These are phyloP conservation scores for Myotis brandtii DNA, from an alignment of 2,113 vertebrate genomes.

Conservation along the genomic window DNA sequence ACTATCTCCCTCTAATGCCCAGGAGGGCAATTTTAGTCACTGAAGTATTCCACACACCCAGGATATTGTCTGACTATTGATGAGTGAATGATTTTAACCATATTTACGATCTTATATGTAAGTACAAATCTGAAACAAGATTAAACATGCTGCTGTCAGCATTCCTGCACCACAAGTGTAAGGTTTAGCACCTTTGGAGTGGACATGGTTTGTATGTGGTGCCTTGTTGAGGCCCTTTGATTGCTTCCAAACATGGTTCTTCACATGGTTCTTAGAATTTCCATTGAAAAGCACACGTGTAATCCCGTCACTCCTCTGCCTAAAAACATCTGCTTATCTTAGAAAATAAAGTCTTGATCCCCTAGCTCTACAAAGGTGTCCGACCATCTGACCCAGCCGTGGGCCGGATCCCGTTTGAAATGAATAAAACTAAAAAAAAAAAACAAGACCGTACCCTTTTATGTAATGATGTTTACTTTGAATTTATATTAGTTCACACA, in stretches of 20 bases:
- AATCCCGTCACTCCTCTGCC: background rate
- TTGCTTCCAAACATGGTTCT: background rate
- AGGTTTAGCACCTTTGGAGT: background rate
- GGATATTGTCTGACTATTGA: background rate
- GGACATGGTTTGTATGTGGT: background rate
- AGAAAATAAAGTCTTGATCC: background rate
- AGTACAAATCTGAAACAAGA: background rate
- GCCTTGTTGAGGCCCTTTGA: background rate
- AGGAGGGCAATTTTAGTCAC: background rate
- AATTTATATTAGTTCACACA: too few relatives aligned
- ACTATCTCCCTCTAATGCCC: background rate
- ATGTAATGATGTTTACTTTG: too few relatives aligned
- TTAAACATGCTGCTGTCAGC: background rate
- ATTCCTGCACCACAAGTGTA: background rate
- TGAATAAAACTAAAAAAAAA: too few relatives aligned
- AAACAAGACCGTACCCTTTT: too few relatives aligned
- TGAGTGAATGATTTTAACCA: background rate
- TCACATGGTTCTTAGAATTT: background rate
- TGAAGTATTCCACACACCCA: background rate
- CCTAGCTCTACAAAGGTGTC: background rate
- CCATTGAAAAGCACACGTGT: conserved; percentile 11
- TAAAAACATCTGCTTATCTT: background rate
- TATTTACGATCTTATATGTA: background rate
- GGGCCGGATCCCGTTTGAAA: too few relatives aligned
- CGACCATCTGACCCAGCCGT: background rate